Evolutionary conservation across 1,140 invertebrate genomes (phyloP).

Genomic region (Drosophila oshimai): DNA sequence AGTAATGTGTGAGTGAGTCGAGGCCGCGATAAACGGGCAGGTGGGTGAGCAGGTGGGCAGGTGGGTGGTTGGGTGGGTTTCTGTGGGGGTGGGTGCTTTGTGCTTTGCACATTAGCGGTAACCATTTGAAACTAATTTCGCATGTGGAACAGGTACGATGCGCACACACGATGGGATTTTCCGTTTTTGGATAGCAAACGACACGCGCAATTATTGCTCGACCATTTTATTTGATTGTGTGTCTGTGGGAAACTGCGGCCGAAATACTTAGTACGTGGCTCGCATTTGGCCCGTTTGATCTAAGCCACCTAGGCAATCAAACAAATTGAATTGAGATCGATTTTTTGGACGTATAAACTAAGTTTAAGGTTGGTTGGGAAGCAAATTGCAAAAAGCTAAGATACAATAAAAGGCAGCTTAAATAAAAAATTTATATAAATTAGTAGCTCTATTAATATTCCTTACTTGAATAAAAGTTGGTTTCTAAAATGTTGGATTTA

Average conservation of each 20-base stretch:
- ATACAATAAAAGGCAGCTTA: no score
- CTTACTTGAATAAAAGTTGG: no score
- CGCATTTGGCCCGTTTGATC: conserved; percentile 73
- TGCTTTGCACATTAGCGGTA: conserved; percentile 65
- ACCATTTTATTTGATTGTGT: conserved; percentile 66
- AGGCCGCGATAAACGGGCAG: not conserved
- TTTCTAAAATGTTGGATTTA: no score
- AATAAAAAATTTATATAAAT: no score
- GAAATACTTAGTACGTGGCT: conserved; percentile 63
- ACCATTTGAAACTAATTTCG: conserved; percentile 70
- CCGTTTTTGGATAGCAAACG: conserved; percentile 62
- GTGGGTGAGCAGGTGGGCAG: no score
- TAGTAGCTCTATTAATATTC: no score
- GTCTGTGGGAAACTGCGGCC: conserved; percentile 2
- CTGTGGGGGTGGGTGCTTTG: conserved; percentile 3
- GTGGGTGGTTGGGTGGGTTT: no score
- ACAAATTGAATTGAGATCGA: conserved; percentile 77
- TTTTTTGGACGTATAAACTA: conserved; percentile 43
- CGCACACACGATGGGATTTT: conserved; percentile 44
- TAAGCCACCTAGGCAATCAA: conserved; percentile 60
- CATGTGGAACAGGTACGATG: conserved; percentile 74
- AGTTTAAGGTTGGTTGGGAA: no score
- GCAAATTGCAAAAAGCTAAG: conserved; percentile 6
- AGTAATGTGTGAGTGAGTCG: conserved; percentile 45
- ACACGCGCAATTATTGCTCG: conserved; percentile 78